phyloP scores from a whole-genome alignment of 2,113 vertebrate species.

The Ictidomys tridecemlineatus region DNA sequence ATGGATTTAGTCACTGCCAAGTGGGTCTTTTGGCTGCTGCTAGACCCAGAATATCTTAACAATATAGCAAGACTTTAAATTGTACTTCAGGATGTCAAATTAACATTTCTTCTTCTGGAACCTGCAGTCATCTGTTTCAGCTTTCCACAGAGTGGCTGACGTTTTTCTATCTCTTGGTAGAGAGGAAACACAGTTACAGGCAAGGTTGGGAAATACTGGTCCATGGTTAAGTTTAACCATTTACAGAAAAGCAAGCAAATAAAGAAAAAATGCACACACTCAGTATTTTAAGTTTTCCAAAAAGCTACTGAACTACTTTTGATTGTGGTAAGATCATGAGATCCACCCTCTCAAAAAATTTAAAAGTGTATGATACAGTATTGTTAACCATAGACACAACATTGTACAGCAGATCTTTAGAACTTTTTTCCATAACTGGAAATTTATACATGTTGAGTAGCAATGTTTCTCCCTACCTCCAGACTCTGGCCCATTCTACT shows the following conservation, averaged over 20 bases:
- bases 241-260: conserved; percentile 33
- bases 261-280: background rate
- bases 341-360: background rate
- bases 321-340: background rate
- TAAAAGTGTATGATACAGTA: background rate
- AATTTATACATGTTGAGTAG: background rate
- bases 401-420: background rate
- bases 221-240: background rate
- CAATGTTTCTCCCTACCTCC: background rate
- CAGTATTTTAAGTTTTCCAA: background rate
- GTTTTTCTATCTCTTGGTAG: conserved; percentile 9
- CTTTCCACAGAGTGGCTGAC: conserved; percentile 35
- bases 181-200: background rate
- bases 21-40: conserved; percentile 71
- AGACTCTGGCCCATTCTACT: background rate
- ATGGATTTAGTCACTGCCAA: conserved; percentile 69
- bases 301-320: background rate
- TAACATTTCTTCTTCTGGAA: conserved; percentile 67
- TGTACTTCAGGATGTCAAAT: conserved; percentile 59
- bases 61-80: conserved; percentile 55
- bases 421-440: background rate
- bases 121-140: conserved; percentile 43
- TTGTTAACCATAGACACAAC: background rate
- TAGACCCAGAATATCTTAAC: conserved; percentile 72
- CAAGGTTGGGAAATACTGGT: background rate